Conservation (phyloP, 2,888 invertebrate genomes). For the Drosophila mimica region DNA sequence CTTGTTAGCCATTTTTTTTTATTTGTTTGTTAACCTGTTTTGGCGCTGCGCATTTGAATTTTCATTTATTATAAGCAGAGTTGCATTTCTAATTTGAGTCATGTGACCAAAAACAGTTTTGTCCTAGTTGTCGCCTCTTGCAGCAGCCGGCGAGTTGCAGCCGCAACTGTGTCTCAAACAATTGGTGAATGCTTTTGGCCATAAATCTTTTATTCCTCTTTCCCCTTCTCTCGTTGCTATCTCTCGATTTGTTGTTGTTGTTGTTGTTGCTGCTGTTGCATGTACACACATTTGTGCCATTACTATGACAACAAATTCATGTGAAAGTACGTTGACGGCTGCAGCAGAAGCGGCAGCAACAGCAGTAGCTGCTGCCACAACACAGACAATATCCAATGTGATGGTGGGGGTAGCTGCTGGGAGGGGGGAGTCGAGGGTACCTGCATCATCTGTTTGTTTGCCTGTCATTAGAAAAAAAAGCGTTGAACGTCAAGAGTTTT, state of each 20-base stretch:
- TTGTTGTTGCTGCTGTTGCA: conserved; percentile 12
- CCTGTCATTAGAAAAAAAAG: conserved; percentile 77
- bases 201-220: conserved; percentile 70
- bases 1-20: conserved; percentile 68
- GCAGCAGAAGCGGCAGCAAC: conserved; percentile 9
- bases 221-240: background rate
- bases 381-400: conserved; percentile 29
- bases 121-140: conserved; percentile 77
- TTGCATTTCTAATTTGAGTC: conserved; percentile 77
- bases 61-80: conserved; percentile 75
- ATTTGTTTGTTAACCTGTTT: conserved; percentile 58
- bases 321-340: conserved; percentile 65
- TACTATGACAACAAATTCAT: conserved; percentile 71
- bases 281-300: conserved; percentile 68
- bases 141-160: conserved; percentile 18
- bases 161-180: conserved; percentile 61
- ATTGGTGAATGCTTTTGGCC: conserved; percentile 74
- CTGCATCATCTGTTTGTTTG: conserved; percentile 76
- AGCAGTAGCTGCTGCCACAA: conserved; percentile 60
- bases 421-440: conserved; percentile 30
- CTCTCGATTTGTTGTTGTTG: conserved; percentile 48
- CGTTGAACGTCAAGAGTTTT: conserved; percentile 62
- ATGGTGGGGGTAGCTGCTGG: conserved; percentile 14
- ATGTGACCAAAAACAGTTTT: conserved; percentile 80
- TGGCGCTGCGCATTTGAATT: conserved; percentile 71